These are phyloP conservation scores for Caenorhabditis tropicalis DNA, from an alignment of 1,140 invertebrate genomes.

Conservation along the genomic window DNA sequence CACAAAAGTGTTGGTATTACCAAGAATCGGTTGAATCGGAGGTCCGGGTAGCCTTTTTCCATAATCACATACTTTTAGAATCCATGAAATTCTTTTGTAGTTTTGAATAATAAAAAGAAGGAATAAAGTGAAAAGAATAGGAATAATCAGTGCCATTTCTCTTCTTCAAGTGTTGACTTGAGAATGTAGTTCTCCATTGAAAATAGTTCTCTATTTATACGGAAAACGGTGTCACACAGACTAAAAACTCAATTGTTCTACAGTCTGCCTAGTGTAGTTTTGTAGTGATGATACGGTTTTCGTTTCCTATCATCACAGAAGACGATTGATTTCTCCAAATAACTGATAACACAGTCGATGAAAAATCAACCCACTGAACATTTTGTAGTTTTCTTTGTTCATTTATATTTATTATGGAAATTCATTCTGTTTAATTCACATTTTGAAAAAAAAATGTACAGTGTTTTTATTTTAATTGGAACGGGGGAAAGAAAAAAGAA, in stretches of 20 bases:
- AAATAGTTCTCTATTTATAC: not conserved
- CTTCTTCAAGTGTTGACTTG: not conserved
- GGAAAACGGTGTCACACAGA: not conserved
- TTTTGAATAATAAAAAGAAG: not conserved
- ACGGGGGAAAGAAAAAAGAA: not conserved
- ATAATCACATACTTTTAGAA: not conserved
- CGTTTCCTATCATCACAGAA: not conserved
- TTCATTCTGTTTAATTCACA: no score
- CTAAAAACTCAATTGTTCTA: not conserved
- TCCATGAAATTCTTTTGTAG: not conserved
- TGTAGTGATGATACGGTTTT: not conserved
- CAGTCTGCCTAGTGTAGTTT: not conserved
- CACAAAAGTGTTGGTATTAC: not conserved
- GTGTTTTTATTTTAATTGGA: not conserved
- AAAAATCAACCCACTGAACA: not conserved
- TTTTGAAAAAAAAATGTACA: no score
- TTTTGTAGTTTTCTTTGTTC: not conserved
- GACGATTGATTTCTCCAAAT: not conserved
- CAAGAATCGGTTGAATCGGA: not conserved
- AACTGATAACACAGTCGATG: not conserved
- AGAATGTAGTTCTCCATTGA: no score
- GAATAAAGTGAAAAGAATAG: not conserved
- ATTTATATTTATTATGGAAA: no score
- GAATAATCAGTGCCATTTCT: not conserved
- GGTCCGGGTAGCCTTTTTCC: not conserved